Evolutionary conservation across 2,113 vertebrate species (phyloP).

Genomic region (Nibea albiflora): DNA sequence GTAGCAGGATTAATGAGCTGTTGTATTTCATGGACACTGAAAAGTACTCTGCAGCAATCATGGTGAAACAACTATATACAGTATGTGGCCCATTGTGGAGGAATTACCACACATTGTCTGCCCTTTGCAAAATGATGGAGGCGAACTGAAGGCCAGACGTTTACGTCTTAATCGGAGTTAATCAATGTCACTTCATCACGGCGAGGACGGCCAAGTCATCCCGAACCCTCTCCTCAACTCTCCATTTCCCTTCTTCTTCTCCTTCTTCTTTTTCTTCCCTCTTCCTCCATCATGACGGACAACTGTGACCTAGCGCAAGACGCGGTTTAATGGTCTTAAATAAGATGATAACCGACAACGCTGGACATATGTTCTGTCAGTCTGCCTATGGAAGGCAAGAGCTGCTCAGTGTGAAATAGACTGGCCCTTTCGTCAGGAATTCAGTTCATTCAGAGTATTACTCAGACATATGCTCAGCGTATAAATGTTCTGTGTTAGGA

Average conservation of each 20-base stretch:
- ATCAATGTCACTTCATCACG: slow-evolving; percentile 68
- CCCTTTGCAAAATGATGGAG: slow-evolving; percentile 18
- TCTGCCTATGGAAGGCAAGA: slow-evolving; percentile 24
- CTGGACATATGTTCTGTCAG: slow-evolving; percentile 41
- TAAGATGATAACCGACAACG: slow-evolving; percentile 47
- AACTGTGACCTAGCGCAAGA: slow-evolving; percentile 59
- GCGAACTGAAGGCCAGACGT: slow-evolving; percentile 37
- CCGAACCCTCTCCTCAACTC: slow-evolving; percentile 59
- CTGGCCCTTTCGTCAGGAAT: background rate
- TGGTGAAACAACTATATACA: background rate
- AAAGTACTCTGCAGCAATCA: background rate
- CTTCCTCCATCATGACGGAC: slow-evolving; percentile 58
- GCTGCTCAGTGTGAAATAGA: slow-evolving; percentile 5
- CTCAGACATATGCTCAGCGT: background rate
- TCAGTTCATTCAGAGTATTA: background rate
- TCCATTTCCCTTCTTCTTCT: slow-evolving; percentile 54
- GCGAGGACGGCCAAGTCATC: slow-evolving; percentile 59
- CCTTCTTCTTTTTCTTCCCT: background rate
- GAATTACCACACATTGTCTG: slow-evolving; percentile 7
- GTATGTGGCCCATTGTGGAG: slow-evolving; percentile 17
- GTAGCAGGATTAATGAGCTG: background rate
- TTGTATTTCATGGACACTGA: slow-evolving; percentile 17
- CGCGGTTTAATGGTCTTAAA: slow-evolving; percentile 60
- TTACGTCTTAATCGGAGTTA: slow-evolving; percentile 68
- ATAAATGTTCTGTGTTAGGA: background rate